Evolutionary conservation across 1,140 invertebrate genomes (phyloP), one percentile per base, ranked within the genome.

Genomic region (Heliothis virescens): DNA sequence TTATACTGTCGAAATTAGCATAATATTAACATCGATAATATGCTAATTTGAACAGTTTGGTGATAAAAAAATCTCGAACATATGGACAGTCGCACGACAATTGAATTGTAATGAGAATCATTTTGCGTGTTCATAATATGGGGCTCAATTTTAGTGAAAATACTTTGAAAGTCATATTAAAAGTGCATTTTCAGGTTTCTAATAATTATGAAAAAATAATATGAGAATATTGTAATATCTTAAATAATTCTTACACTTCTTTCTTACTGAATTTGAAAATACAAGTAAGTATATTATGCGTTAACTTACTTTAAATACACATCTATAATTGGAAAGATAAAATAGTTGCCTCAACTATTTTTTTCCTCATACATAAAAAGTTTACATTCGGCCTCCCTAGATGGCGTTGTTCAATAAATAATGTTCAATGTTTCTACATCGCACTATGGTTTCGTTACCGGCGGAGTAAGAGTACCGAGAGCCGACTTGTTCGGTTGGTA

Each of bases 71-170:
- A 63, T 80, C 75, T 75, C 29, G 48, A 82, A 81, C 86, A 85
- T 78, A 87, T 85, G 86, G 73, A 53, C 82, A 59, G 62, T 84
- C 84, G 55, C 86, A 85, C 84, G 84, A 47, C 81, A 81, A 82
- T 83, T 85, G 71, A 79, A 80, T 75, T 71, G 52, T 71, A 79
- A 84, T 82, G 79, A 65, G 71, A 80, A 80, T 82, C 74, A 82
- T 71, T 63, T 72, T 74, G 62, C 53, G 50, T 78, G 80, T 80
- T 67, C 67, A 41, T 21, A 59, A 0, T 73, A 11, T 12, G 55
- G 15, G 29, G 9, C 53, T 41, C 11, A 5, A 3, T 62, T 62
- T 62, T 3, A 3, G 15, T 53, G 3, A 3, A 29, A 16, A 5
- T 34, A 15, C 0, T 11, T 2, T 63, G 11, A 29, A 7, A 3